A percentile compares a stretch with the other conserved stretches of the same genome.
phyloP scores from a whole-genome alignment of 2,888 invertebrate species.

The Drosophila phalerata region DNA sequence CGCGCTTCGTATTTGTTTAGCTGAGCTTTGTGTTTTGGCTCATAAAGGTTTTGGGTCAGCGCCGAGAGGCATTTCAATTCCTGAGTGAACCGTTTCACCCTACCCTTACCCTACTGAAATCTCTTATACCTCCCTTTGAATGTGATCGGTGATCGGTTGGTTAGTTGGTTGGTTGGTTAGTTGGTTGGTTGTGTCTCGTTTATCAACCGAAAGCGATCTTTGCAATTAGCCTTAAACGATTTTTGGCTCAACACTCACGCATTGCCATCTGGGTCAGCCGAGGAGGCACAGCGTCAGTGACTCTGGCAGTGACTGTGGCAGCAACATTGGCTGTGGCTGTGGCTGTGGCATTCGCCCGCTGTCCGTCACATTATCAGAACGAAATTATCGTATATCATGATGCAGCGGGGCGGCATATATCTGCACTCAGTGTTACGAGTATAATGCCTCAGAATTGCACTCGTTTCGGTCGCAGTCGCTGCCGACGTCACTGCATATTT shows the following conservation, averaged over 20 bases:
- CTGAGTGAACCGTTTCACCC: constrained; percentile 57
- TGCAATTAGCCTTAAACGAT: constrained; percentile 83
- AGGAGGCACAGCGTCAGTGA: constrained; percentile 2
- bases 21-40: constrained; percentile 36
- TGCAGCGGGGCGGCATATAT: constrained; percentile 51
- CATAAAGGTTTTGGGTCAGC: constrained; percentile 78
- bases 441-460: constrained; percentile 59
- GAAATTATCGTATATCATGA: constrained; percentile 83
- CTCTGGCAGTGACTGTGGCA: too few species aligned
- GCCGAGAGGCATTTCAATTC: constrained; percentile 63
- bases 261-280: constrained; percentile 75
- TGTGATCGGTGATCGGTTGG: constrained; percentile 10
- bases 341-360: constrained; percentile 5
- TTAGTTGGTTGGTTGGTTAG: too few species aligned
- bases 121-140: constrained; percentile 1
- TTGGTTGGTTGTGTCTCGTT: constrained; percentile 51
- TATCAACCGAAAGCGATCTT: constrained; percentile 81
- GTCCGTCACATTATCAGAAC: constrained; percentile 81
- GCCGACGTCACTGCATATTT: constrained; percentile 72
- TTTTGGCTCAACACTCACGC: constrained; percentile 81
- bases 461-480: constrained; percentile 48
- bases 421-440: constrained; percentile 5
- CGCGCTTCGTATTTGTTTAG: constrained; percentile 69
- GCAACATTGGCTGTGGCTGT: constrained; percentile 6
- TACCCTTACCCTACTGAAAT: constrained; percentile 23